These are phyloP conservation scores for Leptarthrus brevirostris DNA, from an alignment of 2,888 invertebrate genomes.

Conservation along the genomic window DNA sequence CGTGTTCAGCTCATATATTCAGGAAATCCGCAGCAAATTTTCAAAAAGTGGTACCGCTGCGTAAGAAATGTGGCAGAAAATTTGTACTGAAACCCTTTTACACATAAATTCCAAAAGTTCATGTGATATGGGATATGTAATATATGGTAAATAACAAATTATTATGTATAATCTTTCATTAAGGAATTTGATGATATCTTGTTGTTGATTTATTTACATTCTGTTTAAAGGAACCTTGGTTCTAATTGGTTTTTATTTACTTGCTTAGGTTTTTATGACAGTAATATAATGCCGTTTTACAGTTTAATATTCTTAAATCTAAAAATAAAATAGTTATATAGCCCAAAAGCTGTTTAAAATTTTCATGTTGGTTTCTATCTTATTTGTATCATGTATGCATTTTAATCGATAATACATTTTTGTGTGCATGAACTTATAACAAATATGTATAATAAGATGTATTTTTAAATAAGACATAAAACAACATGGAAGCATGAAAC, in stretches of 20 bases:
- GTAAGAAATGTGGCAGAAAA: constrained; percentile 28
- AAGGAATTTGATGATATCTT: constrained; percentile 28
- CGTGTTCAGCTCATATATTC: too few relatives aligned
- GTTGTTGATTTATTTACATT: constrained; percentile 41
- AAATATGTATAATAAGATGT: neutral
- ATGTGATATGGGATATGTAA: constrained; percentile 44
- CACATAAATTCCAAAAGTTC: neutral
- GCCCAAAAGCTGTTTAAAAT: constrained; percentile 24
- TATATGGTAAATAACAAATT: constrained; percentile 31
- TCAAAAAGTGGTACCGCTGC: too few relatives aligned
- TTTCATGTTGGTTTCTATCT: constrained; percentile 24
- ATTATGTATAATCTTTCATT: constrained; percentile 31
- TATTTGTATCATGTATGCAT: neutral
- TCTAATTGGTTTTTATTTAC: constrained; percentile 15
- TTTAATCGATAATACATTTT: too few relatives aligned
- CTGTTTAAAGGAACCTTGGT: constrained; percentile 28
- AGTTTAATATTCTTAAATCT: constrained; percentile 49
- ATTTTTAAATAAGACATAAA: neutral
- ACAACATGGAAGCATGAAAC: constrained; percentile 6
- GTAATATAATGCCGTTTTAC: constrained; percentile 48
- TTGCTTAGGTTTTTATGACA: constrained; percentile 1
- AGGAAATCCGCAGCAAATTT: too few relatives aligned
- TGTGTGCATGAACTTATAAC: too few relatives aligned
- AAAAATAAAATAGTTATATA: constrained; percentile 48
- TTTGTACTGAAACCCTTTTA: constrained; percentile 16